phyloP scores from a whole-genome alignment of 2,113 vertebrate species.

The Tympanuchus pallidicinctus region DNA sequence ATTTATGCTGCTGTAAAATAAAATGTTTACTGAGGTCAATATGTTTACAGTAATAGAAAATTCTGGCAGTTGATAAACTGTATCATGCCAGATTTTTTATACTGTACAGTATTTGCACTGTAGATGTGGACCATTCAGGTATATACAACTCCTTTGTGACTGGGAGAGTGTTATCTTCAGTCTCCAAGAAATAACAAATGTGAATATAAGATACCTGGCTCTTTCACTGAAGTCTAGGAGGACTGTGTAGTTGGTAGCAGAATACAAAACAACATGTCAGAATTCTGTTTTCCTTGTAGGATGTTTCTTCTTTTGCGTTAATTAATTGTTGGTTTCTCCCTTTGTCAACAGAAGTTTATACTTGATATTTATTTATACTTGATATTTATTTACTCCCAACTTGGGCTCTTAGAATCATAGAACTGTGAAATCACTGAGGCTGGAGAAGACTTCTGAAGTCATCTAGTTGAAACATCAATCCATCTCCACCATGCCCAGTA shows the following conservation, averaged over 20 bases:
- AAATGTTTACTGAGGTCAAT: neutral
- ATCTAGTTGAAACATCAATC: no score
- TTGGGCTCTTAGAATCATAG: no score
- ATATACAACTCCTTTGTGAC: neutral
- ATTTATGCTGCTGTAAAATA: neutral
- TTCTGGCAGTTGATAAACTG: neutral
- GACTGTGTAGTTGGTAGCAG: neutral
- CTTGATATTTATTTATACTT: neutral
- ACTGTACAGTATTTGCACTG: neutral
- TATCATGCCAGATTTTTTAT: neutral
- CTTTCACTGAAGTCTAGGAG: neutral
- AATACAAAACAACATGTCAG: neutral
- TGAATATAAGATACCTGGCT: rapidly evolving
- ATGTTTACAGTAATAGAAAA: neutral
- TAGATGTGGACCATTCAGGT: neutral
- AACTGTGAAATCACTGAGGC: no score
- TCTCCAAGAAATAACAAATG: neutral
- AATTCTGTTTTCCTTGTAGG: neutral
- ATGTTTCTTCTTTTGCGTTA: neutral
- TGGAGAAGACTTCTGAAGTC: no score
- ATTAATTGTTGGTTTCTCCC: neutral
- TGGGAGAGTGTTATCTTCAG: neutral
- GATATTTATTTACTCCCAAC: neutral
- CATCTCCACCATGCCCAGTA: no score
- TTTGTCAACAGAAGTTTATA: neutral